Base-by-base conservation (phyloP, 2,113 vertebrate species). In the Herpailurus yagouaroundi region DNA sequence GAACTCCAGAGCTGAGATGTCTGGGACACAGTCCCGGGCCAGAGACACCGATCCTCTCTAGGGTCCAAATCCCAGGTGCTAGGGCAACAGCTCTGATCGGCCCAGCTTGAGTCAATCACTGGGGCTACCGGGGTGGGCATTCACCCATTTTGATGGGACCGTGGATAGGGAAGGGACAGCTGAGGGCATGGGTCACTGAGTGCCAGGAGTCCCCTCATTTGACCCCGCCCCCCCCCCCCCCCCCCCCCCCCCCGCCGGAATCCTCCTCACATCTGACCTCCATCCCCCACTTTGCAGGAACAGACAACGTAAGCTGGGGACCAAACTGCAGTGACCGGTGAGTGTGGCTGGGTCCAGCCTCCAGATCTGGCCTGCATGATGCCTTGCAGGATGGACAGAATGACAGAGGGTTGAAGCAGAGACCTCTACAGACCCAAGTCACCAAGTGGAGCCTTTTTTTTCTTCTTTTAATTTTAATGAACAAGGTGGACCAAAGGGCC, bases 241-340 rank as follows among this genome's bases (percentile, higher is more conserved):
- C 41, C 41, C 4, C 41, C 41, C 52, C 4, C 69, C 14, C 33
- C 18, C 55, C 57, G 21, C 3, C 5, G 55, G 64, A 41, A 16
- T 25, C 36, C 88, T 52, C 50, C 88, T 52, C 50, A 25, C 69
- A 16, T 9, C 29, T 45, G 45, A 63, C 50, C 1, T 25, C 55
- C 6, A 13, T 1, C 71, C 38, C 33, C 69, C 89, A 45, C 36
- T 3, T 93, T 97, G 52, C 98, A 99, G 99, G 98, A 99, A 99
- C 99, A 99, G 99, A 99, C 99, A 99, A 98, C 99, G 99, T 98
- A 99, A 99, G 99, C 99, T 99, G 97, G 99, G 99, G 96, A 99
- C 99, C 38, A 99, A 99, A 98, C 99, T 99, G 71, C 99, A 99
- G 99, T 99, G 99, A 99, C 19, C 1, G 0, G 48, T 77, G 96